Percentiles rank a stretch among this genome's conserved stretches.
Conservation (phyloP, 2,888 invertebrate species). For the Eupithecia tripunctaria region DNA sequence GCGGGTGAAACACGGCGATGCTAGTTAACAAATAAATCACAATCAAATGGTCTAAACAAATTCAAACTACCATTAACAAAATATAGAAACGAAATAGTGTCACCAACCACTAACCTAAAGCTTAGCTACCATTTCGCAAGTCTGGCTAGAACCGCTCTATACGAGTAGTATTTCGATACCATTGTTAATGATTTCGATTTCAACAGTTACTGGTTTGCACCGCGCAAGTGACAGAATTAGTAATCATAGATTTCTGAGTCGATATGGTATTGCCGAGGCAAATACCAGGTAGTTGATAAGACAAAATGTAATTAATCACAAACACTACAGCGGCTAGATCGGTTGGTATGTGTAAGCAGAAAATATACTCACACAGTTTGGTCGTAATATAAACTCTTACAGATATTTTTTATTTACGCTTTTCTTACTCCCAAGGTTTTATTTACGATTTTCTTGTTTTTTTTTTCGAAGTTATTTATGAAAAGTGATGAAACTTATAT, state of each 20-base stretch:
- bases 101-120: neutral
- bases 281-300: conserved; percentile 6
- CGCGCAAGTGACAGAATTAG: conserved; percentile 12
- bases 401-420: too few species aligned
- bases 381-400: neutral
- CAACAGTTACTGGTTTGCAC: neutral
- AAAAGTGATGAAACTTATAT: too few species aligned
- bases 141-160: neutral
- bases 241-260: conserved; percentile 8
- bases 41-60: too few species aligned
- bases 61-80: too few species aligned
- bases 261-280: neutral
- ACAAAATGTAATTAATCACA: neutral
- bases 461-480: too few species aligned
- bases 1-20: too few species aligned
- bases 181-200: conserved; percentile 10
- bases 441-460: too few species aligned
- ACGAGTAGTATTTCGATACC: neutral
- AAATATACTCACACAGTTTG: neutral
- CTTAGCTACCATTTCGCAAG: neutral
- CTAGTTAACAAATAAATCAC: too few species aligned
- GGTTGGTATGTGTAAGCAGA: neutral
- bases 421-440: too few species aligned
- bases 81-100: neutral
- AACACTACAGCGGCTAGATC: neutral